These are phyloP conservation scores for Carassius gibelio DNA, from an alignment of 2,113 vertebrate species.

Conservation along the genomic window DNA sequence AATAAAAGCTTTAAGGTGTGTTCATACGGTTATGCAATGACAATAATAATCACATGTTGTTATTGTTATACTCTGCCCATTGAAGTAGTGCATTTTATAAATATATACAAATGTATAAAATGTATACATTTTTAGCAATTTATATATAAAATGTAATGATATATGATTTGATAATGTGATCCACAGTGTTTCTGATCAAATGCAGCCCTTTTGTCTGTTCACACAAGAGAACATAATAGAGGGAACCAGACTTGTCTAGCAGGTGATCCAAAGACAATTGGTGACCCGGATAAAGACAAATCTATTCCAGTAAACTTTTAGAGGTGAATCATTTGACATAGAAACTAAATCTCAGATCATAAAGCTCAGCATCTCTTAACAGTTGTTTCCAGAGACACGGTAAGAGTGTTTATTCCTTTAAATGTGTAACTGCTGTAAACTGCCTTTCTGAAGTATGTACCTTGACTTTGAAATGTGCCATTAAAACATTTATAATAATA, in stretches of 20 bases:
- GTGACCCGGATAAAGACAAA: conserved; percentile 38
- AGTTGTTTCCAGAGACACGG: not conserved
- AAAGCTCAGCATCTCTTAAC: not conserved
- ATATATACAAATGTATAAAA: no score
- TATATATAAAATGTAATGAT: not conserved
- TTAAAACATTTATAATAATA: no score
- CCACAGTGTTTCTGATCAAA: not conserved
- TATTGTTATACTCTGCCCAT: no score
- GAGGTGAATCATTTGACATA: not conserved
- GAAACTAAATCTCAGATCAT: not conserved
- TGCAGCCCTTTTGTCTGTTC: not conserved
- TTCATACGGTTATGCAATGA: not conserved
- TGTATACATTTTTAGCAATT: no score
- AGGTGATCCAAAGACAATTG: conserved; percentile 40
- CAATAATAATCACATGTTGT: no score
- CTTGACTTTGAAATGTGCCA: no score
- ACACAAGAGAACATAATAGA: not conserved
- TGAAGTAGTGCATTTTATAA: no score
- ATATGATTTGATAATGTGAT: not conserved
- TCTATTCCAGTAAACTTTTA: not conserved
- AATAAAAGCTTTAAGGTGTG: not conserved
- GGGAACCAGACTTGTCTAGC: conserved; percentile 64
- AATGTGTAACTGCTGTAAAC: not conserved
- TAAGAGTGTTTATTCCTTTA: conserved; percentile 22
- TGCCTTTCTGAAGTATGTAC: not conserved